These are phyloP conservation scores for Eretmocerus hayati DNA, from an alignment of 2,888 invertebrate species.

Conservation along the genomic window DNA sequence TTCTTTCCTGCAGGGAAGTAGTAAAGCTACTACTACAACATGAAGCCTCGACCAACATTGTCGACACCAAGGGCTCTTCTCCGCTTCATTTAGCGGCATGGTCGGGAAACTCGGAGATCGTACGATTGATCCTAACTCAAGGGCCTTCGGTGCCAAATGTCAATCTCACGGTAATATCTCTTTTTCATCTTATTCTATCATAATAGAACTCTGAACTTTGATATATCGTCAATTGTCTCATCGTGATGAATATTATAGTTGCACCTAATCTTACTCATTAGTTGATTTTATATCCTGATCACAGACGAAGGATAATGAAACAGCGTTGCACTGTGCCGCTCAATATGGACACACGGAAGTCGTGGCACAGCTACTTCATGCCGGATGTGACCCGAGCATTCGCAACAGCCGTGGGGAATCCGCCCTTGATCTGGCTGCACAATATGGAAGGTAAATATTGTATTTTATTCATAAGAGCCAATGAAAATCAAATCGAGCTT, in stretches of 20 bases:
- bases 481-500: no score
- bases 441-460: constrained; percentile 67
- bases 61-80: constrained; percentile 85
- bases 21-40: constrained; percentile 75
- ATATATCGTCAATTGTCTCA: not conserved
- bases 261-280: no score
- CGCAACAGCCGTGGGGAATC: constrained; percentile 84
- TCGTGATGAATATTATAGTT: not conserved
- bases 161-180: constrained; percentile 66
- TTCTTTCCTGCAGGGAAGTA: constrained; percentile 64
- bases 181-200: no score
- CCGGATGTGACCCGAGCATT: constrained; percentile 82
- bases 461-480: no score
- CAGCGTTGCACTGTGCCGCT: constrained; percentile 86
- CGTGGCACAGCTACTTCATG: constrained; percentile 72
- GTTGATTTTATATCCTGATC: not conserved
- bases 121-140: constrained; percentile 73
- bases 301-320: constrained; percentile 84
- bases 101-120: constrained; percentile 87
- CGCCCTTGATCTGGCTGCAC: constrained; percentile 88
- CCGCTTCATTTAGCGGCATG: constrained; percentile 91
- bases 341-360: constrained; percentile 87
- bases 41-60: constrained; percentile 82
- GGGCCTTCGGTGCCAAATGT: constrained; percentile 78
- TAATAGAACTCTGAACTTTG: no score